Evolutionary conservation across 2,797 vertebrate species (phyloP).

Genomic region (Harpagifer antarcticus): DNA sequence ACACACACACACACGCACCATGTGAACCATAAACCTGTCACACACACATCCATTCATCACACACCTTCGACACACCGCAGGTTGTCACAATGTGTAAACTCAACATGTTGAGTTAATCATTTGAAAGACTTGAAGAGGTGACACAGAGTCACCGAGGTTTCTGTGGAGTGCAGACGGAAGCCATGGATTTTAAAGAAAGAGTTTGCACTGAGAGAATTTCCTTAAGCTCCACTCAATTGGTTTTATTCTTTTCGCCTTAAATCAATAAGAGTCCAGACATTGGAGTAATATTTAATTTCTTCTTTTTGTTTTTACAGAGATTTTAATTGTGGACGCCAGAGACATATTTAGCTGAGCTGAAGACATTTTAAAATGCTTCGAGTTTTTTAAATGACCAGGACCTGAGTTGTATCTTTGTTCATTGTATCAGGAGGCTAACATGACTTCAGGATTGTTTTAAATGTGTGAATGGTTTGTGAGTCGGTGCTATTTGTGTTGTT

Average conservation of each 20-base stretch:
- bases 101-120: slow-evolving; percentile 56
- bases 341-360: slow-evolving; percentile 47
- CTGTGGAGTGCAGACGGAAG: slow-evolving; percentile 55
- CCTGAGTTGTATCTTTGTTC: slow-evolving; percentile 43
- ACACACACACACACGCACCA: slow-evolving; percentile 34
- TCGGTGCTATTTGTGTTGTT: slow-evolving; percentile 40
- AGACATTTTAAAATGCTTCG: slow-evolving; percentile 12
- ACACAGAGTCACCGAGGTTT: slow-evolving; percentile 28
- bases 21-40: slow-evolving; percentile 58
- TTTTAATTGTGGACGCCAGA: slow-evolving; percentile 49
- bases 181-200: slow-evolving; percentile 33
- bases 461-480: slow-evolving; percentile 53
- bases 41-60: slow-evolving; percentile 52
- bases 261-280: slow-evolving; percentile 53
- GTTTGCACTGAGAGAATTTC: slow-evolving; percentile 80
- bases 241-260: slow-evolving; percentile 58
- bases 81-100: slow-evolving; percentile 66
- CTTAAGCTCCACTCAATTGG: slow-evolving; percentile 53
- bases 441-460: slow-evolving; percentile 65
- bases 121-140: slow-evolving; percentile 75
- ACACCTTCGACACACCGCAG: slow-evolving; percentile 48
- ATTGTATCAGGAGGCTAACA: slow-evolving; percentile 38
- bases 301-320: slow-evolving; percentile 34
- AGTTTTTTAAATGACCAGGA: slow-evolving; percentile 34
- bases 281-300: slow-evolving; percentile 21